Conservation (phyloP, 1,140 invertebrate genomes). For the Pseudomyrmex dendroicus region DNA sequence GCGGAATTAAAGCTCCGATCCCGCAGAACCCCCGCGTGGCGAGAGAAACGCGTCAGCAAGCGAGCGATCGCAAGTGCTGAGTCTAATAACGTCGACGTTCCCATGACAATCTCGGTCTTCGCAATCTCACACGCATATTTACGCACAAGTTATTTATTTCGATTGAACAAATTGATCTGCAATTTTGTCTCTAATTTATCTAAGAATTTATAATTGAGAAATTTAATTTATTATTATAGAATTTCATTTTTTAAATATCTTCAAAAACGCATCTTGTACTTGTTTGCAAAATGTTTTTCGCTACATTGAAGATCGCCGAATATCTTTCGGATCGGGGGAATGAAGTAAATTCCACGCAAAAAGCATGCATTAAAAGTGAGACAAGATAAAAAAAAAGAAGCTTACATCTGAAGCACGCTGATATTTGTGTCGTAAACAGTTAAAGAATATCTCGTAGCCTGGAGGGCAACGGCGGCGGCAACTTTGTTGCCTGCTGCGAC, state of each 20-base stretch:
- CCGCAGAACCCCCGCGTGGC: constrained; percentile 44
- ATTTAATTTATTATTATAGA: no score
- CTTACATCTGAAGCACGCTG: constrained; percentile 22
- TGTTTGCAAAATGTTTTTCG: constrained; percentile 14
- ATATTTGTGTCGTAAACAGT: constrained; percentile 42
- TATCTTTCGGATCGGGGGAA: not conserved
- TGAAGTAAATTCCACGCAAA: constrained; percentile 18
- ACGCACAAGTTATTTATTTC: not conserved
- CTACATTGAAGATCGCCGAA: not conserved
- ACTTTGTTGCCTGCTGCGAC: constrained; percentile 26
- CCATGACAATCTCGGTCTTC: constrained; percentile 2
- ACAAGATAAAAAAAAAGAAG: constrained; percentile 1
- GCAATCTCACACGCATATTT: not conserved
- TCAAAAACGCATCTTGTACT: not conserved
- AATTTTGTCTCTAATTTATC: no score
- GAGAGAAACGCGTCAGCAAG: constrained; percentile 59
- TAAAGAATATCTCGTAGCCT: constrained; percentile 51
- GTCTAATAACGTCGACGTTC: constrained; percentile 7
- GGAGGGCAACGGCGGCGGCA: constrained; percentile 17
- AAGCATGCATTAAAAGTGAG: not conserved
- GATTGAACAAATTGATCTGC: no score
- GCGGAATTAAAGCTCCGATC: constrained; percentile 59
- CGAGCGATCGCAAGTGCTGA: not conserved
- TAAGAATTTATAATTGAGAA: no score
- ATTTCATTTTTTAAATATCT: not conserved